Base-by-base conservation (phyloP, 2,113 vertebrate species). In the Phocoena phocoena region DNA sequence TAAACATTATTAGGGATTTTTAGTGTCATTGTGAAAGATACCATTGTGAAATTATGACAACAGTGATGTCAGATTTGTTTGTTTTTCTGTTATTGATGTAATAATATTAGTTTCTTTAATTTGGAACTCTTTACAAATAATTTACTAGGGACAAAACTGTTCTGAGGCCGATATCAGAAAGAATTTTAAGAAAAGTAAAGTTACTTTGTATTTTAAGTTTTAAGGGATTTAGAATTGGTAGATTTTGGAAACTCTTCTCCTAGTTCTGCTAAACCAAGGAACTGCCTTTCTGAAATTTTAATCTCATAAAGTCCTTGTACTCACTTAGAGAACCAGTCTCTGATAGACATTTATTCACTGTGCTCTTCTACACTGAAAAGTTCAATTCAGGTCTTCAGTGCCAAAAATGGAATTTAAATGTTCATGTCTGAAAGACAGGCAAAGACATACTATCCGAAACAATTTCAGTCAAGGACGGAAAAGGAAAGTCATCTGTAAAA, bases 381-480 rank as follows among this genome's bases (percentile, higher is more conserved):
- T 33, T 92, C 28, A 70, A 80, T 95, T 90, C 18, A 88, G 81
- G 83, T 71, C 81, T 93, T 90, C 5, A 14, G 62, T 31, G 93
- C 95, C 76, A 88, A 65, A 90, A 36, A 21, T 71, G 93, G 80
- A 97, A 87, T 67, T 67, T 58, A 94, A 60, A 74, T 81, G 90
- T 28, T 80, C 55, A 70, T 38, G 31, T 74, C 80, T 95, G 83
- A 31, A 65, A 31, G 33, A 71, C 0, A 60, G 85, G 73, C 88
- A 98, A 93, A 70, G 73, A 62, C 60, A 38, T 53, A 17, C 63
- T 97, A 90, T n/a, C 88, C 97, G 90, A 92, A 89, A 76, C 80
- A 98, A 83, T 4, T 80, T 3, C 88, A 90, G 89, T 88, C 81
- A 80, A 94, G 26, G 80, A 25, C 1, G 0, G 11, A 93, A 73